Evolutionary conservation across 2,888 invertebrate species (phyloP).

Genomic region (Polydrusus cervinus): DNA sequence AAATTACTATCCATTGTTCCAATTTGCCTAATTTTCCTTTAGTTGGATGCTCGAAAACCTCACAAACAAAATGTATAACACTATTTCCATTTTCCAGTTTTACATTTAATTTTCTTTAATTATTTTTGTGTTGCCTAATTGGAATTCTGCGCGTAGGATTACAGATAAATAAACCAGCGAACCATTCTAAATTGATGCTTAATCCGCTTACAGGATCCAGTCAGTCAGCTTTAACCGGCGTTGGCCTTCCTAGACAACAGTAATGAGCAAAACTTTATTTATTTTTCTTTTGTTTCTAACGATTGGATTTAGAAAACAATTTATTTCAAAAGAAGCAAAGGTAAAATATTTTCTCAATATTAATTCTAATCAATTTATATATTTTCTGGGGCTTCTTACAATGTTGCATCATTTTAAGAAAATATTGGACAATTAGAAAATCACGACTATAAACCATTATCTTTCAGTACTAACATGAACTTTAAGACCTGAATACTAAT

Average conservation of each 20-base stretch:
- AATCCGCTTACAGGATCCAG: conserved; percentile 58
- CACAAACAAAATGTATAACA: conserved; percentile 28
- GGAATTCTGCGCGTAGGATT: conserved; percentile 52
- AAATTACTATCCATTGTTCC: conserved; percentile 18
- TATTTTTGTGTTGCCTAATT: conserved; percentile 49
- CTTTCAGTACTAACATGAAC: no score
- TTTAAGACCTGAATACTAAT: no score
- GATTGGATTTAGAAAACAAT: not conserved
- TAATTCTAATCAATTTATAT: no score
- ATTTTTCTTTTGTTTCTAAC: conserved; percentile 26
- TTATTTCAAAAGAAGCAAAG: conserved; percentile 4
- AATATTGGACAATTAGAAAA: no score
- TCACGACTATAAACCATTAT: no score
- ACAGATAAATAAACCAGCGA: conserved; percentile 59
- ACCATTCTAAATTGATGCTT: conserved; percentile 59
- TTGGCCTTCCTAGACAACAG: conserved; percentile 49
- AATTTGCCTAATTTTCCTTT: conserved; percentile 32
- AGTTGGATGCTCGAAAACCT: conserved; percentile 21
- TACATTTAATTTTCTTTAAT: conserved; percentile 52
- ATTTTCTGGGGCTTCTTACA: no score
- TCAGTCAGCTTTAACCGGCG: conserved; percentile 54
- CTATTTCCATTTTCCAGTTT: conserved; percentile 47
- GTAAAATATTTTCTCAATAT: no score
- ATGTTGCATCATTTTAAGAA: no score
- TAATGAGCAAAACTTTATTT: conserved; percentile 56